Conservation (phyloP, 2,888 invertebrate species). For the Drosophila yooni region DNA sequence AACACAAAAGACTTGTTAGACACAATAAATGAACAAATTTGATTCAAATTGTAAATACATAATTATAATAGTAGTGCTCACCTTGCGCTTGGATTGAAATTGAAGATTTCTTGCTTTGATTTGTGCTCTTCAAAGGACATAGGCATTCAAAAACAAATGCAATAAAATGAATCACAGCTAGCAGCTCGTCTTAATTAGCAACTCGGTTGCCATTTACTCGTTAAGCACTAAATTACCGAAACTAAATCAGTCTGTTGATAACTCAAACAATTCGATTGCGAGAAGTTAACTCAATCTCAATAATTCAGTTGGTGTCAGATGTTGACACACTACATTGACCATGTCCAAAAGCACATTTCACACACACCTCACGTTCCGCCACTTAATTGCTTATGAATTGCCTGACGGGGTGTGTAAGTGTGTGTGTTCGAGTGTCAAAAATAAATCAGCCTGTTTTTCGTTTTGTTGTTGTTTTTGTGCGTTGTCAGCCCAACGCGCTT, state of each 20-base stretch:
- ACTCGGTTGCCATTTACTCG: conserved; percentile 31
- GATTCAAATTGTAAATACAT: neutral
- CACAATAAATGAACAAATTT: neutral
- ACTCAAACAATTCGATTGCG: conserved; percentile 52
- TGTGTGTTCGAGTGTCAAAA: conserved; percentile 39
- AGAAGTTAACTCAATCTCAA: conserved; percentile 72
- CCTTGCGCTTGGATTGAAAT: conserved; percentile 14
- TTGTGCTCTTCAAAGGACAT: conserved; percentile 6
- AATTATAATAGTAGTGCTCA: conserved; percentile 14
- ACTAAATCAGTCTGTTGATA: conserved; percentile 36
- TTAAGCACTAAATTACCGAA: conserved; percentile 27
- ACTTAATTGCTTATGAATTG: conserved; percentile 77
- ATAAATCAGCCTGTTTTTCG: conserved; percentile 49
- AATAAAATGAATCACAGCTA: conserved; percentile 42
- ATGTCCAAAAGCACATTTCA: conserved; percentile 9
- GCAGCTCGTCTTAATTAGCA: conserved; percentile 7
- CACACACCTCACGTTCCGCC: conserved; percentile 43
- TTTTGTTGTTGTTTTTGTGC: conserved; percentile 10
- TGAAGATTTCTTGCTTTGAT: neutral
- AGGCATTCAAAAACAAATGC: conserved; percentile 13
- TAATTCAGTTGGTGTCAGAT: conserved; percentile 53
- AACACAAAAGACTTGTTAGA: neutral
- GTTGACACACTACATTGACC: conserved; percentile 9
- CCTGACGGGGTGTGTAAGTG: conserved; percentile 19
- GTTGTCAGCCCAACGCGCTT: conserved; percentile 23